Percentiles rank a stretch among this genome's conserved stretches.
Conservation (phyloP, 2,113 vertebrate genomes). For the Tricholaema leucomelas region DNA sequence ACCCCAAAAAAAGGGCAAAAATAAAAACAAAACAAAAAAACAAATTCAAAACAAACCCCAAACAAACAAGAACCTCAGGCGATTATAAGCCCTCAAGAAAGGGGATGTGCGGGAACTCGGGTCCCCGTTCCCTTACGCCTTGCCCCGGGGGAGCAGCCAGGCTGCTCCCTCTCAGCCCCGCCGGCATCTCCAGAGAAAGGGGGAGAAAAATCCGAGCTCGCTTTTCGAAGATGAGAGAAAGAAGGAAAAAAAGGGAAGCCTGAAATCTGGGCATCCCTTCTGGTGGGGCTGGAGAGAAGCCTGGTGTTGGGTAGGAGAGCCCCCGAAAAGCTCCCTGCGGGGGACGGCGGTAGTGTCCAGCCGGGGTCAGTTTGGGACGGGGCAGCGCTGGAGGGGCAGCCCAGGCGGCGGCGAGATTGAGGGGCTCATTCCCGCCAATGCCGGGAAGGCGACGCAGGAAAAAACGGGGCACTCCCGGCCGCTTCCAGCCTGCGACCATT, state of each 20-base stretch:
- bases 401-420: background rate
- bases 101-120: background rate
- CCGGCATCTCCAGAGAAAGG: background rate
- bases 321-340: background rate
- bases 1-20: background rate
- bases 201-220: background rate
- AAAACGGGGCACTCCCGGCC: background rate
- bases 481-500: conserved; percentile 48
- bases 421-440: background rate
- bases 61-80: background rate
- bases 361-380: background rate
- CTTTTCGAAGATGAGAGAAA: accelerated
- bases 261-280: background rate
- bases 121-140: background rate
- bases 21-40: background rate
- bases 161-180: background rate
- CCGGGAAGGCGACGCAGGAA: background rate
- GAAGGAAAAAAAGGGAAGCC: background rate
- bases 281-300: background rate
- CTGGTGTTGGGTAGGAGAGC: background rate
- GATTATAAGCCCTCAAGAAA: background rate
- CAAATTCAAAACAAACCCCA: background rate
- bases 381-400: background rate
- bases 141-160: background rate
- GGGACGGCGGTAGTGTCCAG: background rate